Evolutionary conservation across 2,113 vertebrate species (phyloP), one percentile per base, ranked within the genome.

Genomic region (Actinemys pallida): DNA sequence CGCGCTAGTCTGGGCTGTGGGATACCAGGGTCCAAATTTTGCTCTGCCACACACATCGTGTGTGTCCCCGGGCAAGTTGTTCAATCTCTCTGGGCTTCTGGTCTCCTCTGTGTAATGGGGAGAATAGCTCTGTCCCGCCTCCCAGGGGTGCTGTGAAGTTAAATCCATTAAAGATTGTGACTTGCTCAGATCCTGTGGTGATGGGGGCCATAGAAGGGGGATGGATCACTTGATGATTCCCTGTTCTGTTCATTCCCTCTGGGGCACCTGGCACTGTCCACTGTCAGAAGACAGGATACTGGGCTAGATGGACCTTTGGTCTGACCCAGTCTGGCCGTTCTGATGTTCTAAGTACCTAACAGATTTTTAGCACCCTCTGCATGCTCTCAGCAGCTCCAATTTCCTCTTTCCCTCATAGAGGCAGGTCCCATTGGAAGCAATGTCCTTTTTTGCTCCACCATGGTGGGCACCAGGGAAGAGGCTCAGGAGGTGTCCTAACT

Each of bases 21-120:
- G 35, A n/a, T 8, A n/a, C 35, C 7, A 12, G 35, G 35, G 6
- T 57, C 35, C 39, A 53, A 35, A 11, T 78, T 29, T 50, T 14
- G 5, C 2, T 86, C 3, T 9, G 13, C 27, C 54, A 19, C 56
- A 17, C 35, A 20, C 42, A 22, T 20, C 27, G 0, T 8, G 5
- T 29, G 10, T 57, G 39, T 45, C 35, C 14, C 14, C 6, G 13
- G 31, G 39, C 20, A 10, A 16, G 72, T n/a, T 11, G 35, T n/a
- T 75, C 8, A 35, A 8, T 29, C 52, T 76, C 29, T 78, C 6
- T 11, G 31, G 42, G 72, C 72, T n/a, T 56, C 76, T 14, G 75
- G 20, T 45, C 50, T 45, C 56, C 39, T 22, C 52, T 20, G n/a
- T 16, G 3, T 29, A 54, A 27, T 35, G 50, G 62, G 65, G 47